Conservation (phyloP, 2,113 vertebrate species). For the Trematocara nigrifrons region DNA sequence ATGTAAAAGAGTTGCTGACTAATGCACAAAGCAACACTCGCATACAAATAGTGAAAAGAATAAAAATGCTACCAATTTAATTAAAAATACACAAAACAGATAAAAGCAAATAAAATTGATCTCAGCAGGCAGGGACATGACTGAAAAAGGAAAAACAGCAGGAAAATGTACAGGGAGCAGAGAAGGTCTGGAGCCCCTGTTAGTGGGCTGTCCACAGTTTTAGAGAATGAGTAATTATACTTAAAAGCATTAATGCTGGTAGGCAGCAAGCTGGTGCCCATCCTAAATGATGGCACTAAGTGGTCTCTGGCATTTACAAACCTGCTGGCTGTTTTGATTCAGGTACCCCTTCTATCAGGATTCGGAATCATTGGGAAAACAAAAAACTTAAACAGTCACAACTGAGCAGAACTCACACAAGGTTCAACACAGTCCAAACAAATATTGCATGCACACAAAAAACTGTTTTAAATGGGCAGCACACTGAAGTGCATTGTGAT, state of each 20-base stretch:
- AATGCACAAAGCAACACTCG: not conserved
- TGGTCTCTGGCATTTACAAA: not conserved
- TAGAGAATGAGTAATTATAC: not conserved
- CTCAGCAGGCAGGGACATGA: not conserved
- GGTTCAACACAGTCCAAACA: not conserved
- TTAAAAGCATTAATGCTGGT: not conserved
- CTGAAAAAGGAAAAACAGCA: not conserved
- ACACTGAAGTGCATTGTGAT: not conserved
- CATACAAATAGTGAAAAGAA: not conserved
- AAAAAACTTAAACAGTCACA: not conserved
- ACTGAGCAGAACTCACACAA: not conserved
- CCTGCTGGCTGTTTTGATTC: not conserved
- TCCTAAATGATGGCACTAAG: not conserved
- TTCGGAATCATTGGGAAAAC: not conserved
- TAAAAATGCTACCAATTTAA: not conserved
- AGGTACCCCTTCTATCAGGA: not conserved
- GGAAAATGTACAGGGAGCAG: not conserved
- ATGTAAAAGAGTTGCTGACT: not conserved
- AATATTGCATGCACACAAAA: not conserved
- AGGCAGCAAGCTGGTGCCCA: not conserved
- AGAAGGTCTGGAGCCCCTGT: not conserved
- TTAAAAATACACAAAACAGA: not conserved
- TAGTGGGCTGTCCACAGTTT: not conserved
- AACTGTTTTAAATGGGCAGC: not conserved
- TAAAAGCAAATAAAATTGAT: not conserved